Percentiles rank a stretch among this genome's conserved stretches.
These are phyloP conservation scores for Camponotus floridanus DNA, from an alignment of 1,140 invertebrate genomes.

Conservation along the genomic window DNA sequence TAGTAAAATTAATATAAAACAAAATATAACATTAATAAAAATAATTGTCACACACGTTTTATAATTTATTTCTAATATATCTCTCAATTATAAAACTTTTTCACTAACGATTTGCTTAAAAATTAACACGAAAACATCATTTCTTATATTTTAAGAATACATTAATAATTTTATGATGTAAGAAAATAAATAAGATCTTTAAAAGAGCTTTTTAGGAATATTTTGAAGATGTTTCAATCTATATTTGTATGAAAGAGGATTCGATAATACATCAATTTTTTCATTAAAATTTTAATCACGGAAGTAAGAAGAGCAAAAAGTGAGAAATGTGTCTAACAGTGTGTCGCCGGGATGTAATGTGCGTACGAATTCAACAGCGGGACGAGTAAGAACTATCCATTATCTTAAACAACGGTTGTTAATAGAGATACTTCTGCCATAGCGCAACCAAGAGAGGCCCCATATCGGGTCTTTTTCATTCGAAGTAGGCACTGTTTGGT, in stretches of 20 bases:
- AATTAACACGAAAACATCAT: background rate
- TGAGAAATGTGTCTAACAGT: constrained; percentile 47
- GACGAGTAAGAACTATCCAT: constrained; percentile 38
- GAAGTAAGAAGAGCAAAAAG: constrained; percentile 47
- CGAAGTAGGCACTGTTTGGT: constrained; percentile 71
- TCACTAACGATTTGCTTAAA: background rate
- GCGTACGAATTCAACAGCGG: constrained; percentile 6
- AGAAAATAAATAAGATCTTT: background rate
- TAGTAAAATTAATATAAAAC: too few species aligned
- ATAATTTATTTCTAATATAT: too few species aligned
- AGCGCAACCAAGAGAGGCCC: constrained; percentile 34
- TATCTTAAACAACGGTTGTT: constrained; percentile 58
- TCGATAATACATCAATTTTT: background rate
- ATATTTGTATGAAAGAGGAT: background rate
- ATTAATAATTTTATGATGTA: constrained; percentile 9
- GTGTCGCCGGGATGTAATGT: constrained; percentile 32
- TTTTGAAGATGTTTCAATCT: background rate
- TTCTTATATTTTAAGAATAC: background rate
- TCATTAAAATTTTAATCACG: constrained; percentile 7
- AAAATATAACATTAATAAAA: constrained; percentile 19
- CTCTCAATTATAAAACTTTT: constrained; percentile 3
- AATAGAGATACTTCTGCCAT: constrained; percentile 59
- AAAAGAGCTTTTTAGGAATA: background rate
- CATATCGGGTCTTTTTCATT: constrained; percentile 59
- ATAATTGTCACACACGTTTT: background rate